Percentiles rank a stretch among this genome's conserved stretches.
These are phyloP conservation scores for Rhinopomastus cyanomelas DNA, from an alignment of 2,113 vertebrate species.

Conservation along the genomic window DNA sequence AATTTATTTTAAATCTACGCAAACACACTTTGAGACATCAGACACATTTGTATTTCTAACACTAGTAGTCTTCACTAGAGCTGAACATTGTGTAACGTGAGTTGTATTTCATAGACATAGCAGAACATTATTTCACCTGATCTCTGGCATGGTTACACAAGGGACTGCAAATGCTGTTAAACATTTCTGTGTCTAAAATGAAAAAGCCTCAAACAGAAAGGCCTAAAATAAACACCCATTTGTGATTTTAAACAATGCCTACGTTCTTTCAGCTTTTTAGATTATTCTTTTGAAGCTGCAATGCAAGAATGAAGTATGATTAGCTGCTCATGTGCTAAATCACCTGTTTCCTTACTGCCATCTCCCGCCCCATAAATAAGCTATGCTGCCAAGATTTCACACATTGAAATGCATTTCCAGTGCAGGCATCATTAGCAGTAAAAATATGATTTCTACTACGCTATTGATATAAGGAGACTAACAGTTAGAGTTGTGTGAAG, in stretches of 20 bases:
- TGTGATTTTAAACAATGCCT: neutral
- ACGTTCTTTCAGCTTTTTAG: neutral
- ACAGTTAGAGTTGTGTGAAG: no score
- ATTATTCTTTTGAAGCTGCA: neutral
- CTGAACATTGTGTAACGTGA: neutral
- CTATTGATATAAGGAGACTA: no score
- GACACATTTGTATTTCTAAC: neutral
- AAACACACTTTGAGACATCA: neutral
- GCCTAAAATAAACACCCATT: neutral
- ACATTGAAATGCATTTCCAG: neutral
- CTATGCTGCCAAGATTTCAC: neutral
- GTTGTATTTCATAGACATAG: neutral
- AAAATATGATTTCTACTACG: neutral
- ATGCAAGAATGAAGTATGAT: neutral
- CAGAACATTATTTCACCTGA: neutral
- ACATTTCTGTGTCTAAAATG: rapidly evolving
- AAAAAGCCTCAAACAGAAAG: neutral
- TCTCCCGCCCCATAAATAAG: neutral
- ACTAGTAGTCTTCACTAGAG: neutral
- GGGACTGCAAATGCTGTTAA: neutral
- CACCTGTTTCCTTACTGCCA: neutral
- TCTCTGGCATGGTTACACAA: neutral
- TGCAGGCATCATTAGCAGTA: neutral
- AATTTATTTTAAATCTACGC: neutral
- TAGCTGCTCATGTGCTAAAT: neutral